A percentile compares a stretch with the other conserved stretches of the same genome.
These are phyloP conservation scores for Magallana angulata DNA, from an alignment of 1,140 invertebrate genomes.

Conservation along the genomic window DNA sequence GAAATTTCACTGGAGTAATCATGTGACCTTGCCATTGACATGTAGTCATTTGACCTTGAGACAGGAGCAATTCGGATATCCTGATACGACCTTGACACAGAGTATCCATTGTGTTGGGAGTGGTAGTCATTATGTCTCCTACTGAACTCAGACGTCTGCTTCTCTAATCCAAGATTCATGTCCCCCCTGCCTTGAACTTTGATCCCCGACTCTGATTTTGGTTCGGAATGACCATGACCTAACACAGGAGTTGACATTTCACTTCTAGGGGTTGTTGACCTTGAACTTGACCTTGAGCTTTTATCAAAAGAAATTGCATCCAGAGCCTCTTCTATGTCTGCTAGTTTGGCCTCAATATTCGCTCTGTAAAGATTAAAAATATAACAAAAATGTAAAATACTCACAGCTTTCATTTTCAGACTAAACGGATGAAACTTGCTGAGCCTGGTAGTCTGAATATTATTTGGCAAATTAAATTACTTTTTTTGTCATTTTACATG, in stretches of 20 bases:
- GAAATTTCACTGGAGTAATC: constrained; percentile 24
- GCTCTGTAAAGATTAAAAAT: constrained; percentile 52
- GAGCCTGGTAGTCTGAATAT: too few relatives aligned
- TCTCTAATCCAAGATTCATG: neutral
- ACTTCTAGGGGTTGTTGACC: constrained; percentile 54
- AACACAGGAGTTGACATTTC: constrained; percentile 46
- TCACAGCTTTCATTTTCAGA: too few relatives aligned
- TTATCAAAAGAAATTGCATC: constrained; percentile 53
- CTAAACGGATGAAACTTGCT: too few relatives aligned
- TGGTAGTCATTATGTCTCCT: neutral
- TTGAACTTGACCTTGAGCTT: constrained; percentile 48
- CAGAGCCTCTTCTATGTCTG: constrained; percentile 60
- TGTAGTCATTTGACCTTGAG: constrained; percentile 30
- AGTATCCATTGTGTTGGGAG: constrained; percentile 5
- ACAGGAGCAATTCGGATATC: neutral
- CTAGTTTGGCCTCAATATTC: constrained; percentile 59
- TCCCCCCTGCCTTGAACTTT: constrained; percentile 5
- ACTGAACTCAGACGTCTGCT: neutral
- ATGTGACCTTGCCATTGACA: constrained; percentile 27
- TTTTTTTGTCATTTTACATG: too few relatives aligned
- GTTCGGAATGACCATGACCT: constrained; percentile 17
- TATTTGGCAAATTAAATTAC: too few relatives aligned
- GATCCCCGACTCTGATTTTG: constrained; percentile 3
- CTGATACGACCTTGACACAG: constrained; percentile 8
- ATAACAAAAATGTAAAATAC: too few relatives aligned